Evolutionary conservation across 1,140 invertebrate species (phyloP), one percentile per base, ranked within the genome.

Genomic region (Ceratina japonica): DNA sequence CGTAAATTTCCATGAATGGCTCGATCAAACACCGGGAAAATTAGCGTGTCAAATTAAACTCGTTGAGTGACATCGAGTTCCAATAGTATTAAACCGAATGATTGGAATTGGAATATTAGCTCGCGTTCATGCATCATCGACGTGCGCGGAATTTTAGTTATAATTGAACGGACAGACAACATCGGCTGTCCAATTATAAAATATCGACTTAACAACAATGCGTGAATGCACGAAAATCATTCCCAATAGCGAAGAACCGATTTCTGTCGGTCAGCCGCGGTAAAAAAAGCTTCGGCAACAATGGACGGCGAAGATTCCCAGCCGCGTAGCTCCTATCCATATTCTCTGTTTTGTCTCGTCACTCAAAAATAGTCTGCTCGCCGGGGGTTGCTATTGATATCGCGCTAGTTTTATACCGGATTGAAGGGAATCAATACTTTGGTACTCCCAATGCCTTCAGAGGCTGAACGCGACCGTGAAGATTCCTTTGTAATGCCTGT

Each of bases 401-500:
- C 75, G 37, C 83, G 83, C 59, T 68, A 79, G 58, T 63, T 71
- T 82, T 84, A 73, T 58, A 62, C 49, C 56, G 56, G 79, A 78
- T 68, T 44, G 72, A 73, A 59, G 65, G 22, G 37, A 80, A 85
- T 85, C 84, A 82, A 85, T 85, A 85, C 82, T 75, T 84, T 51
- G 79, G 82, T 72, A 81, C 83, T 81, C 15, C 51, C 52, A 66
- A 74, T 81, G 70, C 71, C 79, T 84, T 75, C 37, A 69, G 58
- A 72, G 51, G 62, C 64, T 76, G 79, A 79, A 84, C 71, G 75
- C 79, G 79, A 70, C 82, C 83, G 58, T 74, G 75, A 84, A 82
- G 75, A 85, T 82, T 82, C 79, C 80, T 85, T 85, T 73, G 79
- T 84, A 82, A 85, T 82, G 84, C 62, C 27, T 66, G 54, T 71